phyloP scores from a whole-genome alignment of 2,113 vertebrate species.

The Sylvilagus bachmani region DNA sequence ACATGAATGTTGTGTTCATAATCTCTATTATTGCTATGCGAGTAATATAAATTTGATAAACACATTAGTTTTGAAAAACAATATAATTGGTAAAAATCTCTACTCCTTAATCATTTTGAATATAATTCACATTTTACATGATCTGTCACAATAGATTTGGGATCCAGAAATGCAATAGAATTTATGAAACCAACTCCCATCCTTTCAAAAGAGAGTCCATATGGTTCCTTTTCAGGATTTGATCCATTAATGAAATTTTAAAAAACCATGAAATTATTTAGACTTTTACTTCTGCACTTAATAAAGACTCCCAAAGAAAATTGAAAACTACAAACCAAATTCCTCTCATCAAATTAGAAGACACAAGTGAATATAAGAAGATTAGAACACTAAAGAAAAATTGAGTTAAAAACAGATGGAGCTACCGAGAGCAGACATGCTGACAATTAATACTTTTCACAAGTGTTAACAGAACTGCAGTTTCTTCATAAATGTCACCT shows the following conservation, averaged over 20 bases:
- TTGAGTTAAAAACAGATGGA: conserved; percentile 78
- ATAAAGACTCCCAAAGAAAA: not conserved
- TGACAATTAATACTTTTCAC: conserved; percentile 68
- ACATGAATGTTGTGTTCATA: not conserved
- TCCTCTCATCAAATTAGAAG: conserved; percentile 14
- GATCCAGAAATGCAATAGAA: conserved; percentile 23
- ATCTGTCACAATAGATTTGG: not conserved
- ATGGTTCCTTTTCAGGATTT: not conserved
- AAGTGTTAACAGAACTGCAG: conserved; percentile 47
- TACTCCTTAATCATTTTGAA: not conserved
- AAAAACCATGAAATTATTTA: not conserved
- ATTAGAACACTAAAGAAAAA: conserved; percentile 76
- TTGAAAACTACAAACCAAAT: not conserved
- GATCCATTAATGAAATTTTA: not conserved
- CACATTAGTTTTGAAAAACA: conserved; percentile 21
- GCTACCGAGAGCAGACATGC: conserved; percentile 34
- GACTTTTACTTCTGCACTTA: conserved; percentile 1
- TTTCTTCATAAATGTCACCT: conserved; percentile 70
- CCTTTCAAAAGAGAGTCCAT: not conserved
- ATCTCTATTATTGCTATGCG: not conserved
- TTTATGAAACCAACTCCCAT: not conserved
- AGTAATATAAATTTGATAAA: not conserved
- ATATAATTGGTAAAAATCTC: not conserved
- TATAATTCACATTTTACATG: not conserved
- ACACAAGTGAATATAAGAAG: conserved; percentile 40